Conservation (phyloP, 2,888 invertebrate genomes). For the Apamea sordens region DNA sequence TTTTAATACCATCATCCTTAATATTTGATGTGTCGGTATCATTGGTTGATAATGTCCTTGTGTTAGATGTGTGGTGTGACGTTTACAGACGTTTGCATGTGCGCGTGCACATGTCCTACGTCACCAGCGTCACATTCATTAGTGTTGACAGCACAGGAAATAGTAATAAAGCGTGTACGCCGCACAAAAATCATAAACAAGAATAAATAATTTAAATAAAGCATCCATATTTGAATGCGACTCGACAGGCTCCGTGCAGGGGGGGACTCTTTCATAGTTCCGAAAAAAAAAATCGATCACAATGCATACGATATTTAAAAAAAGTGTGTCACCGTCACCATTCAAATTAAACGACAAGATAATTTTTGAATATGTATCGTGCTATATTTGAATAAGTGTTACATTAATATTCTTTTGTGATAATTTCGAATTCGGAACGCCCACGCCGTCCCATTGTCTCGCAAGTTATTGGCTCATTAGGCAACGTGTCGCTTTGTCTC, state of each 20-base stretch:
- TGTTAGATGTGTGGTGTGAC: conserved; percentile 28
- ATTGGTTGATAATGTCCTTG: conserved; percentile 57
- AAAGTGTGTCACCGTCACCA: conserved; percentile 84
- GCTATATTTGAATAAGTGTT: conserved; percentile 89
- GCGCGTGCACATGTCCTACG: conserved; percentile 78
- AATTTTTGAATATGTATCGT: conserved; percentile 88
- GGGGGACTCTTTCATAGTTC: conserved; percentile 77
- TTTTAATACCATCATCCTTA: conserved; percentile 74
- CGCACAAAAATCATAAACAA: conserved; percentile 84
- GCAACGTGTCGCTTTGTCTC: conserved; percentile 85
- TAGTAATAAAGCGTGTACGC: conserved; percentile 82
- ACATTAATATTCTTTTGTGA: conserved; percentile 90
- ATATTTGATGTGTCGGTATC: conserved; percentile 68
- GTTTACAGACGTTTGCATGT: conserved; percentile 12
- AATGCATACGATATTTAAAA: conserved; percentile 78
- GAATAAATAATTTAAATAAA: conserved; percentile 84
- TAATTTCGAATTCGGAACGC: conserved; percentile 88
- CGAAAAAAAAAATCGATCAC: conserved; percentile 77
- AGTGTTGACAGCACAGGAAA: conserved; percentile 87
- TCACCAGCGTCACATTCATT: conserved; percentile 84
- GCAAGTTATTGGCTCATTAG: conserved; percentile 90
- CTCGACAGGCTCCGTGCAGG: conserved; percentile 78
- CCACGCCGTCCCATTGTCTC: conserved; percentile 88
- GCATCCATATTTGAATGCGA: conserved; percentile 84
- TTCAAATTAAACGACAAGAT: conserved; percentile 86